Conservation (phyloP, 1,140 invertebrate species). For the Akabosia matsudoensis region DNA sequence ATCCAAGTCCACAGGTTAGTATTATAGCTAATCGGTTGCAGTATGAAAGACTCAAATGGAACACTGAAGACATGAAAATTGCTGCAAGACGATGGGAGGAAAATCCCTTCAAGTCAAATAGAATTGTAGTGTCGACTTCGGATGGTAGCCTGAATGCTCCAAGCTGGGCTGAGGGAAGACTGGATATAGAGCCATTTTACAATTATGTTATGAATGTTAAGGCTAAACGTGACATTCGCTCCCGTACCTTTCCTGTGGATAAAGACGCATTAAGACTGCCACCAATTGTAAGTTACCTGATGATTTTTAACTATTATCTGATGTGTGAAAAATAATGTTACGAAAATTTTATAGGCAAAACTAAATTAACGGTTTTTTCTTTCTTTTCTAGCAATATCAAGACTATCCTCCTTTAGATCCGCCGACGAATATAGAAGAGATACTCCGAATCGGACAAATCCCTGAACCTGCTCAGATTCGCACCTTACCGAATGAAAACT, state of each 20-base stretch:
- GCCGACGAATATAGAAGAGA: conserved; percentile 33
- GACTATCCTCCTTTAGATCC: conserved; percentile 16
- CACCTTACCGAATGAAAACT: conserved; percentile 37
- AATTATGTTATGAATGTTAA: conserved; percentile 26
- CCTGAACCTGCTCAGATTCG: conserved; percentile 38
- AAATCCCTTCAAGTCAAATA: neutral
- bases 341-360: neutral
- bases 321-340: neutral
- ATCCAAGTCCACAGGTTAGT: conserved; percentile 37
- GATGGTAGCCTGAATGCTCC: neutral
- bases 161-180: neutral
- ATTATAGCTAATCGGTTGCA: conserved; percentile 37
- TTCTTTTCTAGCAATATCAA: conserved; percentile 21
- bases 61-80: conserved; percentile 28
- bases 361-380: neutral
- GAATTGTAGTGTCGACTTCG: neutral
- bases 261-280: conserved; percentile 26
- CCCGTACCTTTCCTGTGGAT: neutral
- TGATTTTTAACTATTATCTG: neutral
- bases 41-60: conserved; percentile 43
- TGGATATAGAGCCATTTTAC: conserved; percentile 17
- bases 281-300: conserved; percentile 31
- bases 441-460: conserved; percentile 23
- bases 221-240: neutral
- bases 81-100: neutral